Conservation (phyloP, 2,888 invertebrate species). For the Cheiracanthium punctorium region DNA sequence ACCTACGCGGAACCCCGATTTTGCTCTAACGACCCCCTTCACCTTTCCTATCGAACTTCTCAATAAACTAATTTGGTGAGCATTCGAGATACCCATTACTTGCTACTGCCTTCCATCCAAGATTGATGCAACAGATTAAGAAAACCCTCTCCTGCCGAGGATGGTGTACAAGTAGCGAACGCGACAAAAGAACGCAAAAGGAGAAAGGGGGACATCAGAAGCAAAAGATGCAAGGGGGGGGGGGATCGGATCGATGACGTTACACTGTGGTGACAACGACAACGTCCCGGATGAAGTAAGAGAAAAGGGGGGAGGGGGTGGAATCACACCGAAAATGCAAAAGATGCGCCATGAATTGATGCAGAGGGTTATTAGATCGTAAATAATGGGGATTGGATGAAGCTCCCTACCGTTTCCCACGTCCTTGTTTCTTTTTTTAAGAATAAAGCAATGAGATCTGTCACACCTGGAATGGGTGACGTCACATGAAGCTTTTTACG, state of each 20-base stretch:
- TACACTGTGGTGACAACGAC: neutral
- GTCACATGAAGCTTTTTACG: neutral
- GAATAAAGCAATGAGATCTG: neutral
- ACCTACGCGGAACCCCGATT: too few species aligned
- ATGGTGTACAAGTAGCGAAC: neutral
- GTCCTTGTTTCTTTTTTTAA: too few species aligned
- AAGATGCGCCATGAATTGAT: neutral
- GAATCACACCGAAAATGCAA: neutral
- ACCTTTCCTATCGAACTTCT: too few species aligned
- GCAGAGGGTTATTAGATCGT: neutral
- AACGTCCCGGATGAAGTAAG: neutral
- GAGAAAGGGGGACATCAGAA: too few species aligned
- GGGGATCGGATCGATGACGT: neutral
- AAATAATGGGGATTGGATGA: neutral
- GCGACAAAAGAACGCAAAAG: neutral
- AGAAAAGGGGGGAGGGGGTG: neutral
- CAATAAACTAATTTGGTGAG: too few species aligned
- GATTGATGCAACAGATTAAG: neutral
- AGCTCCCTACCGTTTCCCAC: too few species aligned
- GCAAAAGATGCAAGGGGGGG: neutral
- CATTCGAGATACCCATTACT: neutral
- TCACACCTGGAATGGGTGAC: neutral
- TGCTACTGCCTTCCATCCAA: neutral
- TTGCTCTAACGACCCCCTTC: too few species aligned
- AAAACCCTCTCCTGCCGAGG: neutral